Percentiles rank a stretch among this genome's conserved stretches.
Evolutionary conservation across 2,888 invertebrate genomes (phyloP).

Genomic region (Torymus tubicola): DNA sequence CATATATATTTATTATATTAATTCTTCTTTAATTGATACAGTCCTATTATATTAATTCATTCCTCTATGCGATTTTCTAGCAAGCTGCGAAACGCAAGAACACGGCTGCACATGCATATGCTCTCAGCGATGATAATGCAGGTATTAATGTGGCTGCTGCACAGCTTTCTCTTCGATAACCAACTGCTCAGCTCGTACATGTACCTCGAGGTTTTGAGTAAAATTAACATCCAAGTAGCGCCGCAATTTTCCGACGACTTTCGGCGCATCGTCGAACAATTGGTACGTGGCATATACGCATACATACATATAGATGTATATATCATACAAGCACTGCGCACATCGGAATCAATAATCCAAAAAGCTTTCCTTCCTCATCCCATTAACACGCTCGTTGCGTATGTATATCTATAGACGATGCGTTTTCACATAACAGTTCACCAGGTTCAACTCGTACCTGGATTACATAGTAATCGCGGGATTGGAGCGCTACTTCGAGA

Average conservation of each 20-base stretch:
- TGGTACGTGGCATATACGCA: constrained; percentile 2
- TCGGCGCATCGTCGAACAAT: constrained; percentile 22
- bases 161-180: constrained; percentile 29
- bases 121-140: constrained; percentile 6
- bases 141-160: constrained; percentile 22
- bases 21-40: no score
- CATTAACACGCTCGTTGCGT: no score
- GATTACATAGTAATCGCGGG: constrained; percentile 22
- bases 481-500: constrained; percentile 31
- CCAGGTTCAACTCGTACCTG: constrained; percentile 21
- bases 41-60: no score
- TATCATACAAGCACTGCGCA: no score
- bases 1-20: no score
- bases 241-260: constrained; percentile 25
- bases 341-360: no score
- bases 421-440: constrained; percentile 17
- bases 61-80: not conserved
- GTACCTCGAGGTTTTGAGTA: constrained; percentile 32
- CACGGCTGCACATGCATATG: constrained; percentile 41
- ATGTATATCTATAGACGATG: no score
- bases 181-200: constrained; percentile 14
- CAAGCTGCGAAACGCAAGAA: constrained; percentile 37
- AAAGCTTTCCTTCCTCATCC: no score
- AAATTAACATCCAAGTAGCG: constrained; percentile 23
- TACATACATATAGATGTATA: no score